Evolutionary conservation across 2,797 vertebrate genomes (phyloP).

Genomic region (Melanotaenia pygmaea): DNA sequence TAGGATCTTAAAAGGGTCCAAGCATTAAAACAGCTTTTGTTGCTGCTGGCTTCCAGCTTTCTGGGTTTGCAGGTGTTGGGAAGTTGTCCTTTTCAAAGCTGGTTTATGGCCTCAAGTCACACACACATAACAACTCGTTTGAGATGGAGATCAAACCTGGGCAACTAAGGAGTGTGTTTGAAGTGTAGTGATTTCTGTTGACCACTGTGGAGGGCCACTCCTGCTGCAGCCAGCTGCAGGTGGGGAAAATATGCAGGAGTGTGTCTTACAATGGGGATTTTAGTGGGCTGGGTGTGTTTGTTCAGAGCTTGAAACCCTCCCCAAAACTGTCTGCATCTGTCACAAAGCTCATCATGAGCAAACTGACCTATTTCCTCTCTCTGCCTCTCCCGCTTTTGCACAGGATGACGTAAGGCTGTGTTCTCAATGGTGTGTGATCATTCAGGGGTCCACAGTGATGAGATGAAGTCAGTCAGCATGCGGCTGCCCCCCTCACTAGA

Average conservation of each 20-base stretch:
- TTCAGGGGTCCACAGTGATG: slow-evolving; percentile 65
- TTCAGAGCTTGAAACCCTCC: slow-evolving; percentile 17
- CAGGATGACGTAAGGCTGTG: slow-evolving; percentile 69
- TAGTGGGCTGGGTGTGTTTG: neutral
- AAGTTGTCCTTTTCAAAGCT: slow-evolving; percentile 36
- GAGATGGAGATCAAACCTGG: slow-evolving; percentile 30
- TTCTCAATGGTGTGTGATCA: slow-evolving; percentile 67
- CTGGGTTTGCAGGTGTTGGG: slow-evolving; percentile 40
- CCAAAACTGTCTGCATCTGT: slow-evolving; percentile 57
- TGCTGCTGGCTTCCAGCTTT: slow-evolving; percentile 20
- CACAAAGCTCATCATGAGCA: slow-evolving; percentile 54
- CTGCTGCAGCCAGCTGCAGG: slow-evolving; percentile 32
- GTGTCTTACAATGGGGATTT: neutral
- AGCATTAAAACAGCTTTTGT: slow-evolving; percentile 43
- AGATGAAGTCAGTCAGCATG: slow-evolving; percentile 72
- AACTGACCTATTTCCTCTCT: slow-evolving; percentile 65
- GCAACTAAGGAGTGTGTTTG: slow-evolving; percentile 20
- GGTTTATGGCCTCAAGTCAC: slow-evolving; percentile 40
- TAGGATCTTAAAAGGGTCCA: slow-evolving; percentile 23
- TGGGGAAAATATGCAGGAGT: neutral
- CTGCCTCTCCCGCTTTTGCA: slow-evolving; percentile 34
- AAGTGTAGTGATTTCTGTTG: slow-evolving; percentile 41
- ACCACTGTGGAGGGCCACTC: slow-evolving; percentile 53
- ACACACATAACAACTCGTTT: slow-evolving; percentile 29
- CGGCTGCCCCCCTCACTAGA: slow-evolving; percentile 61